Percentiles rank a stretch among this genome's conserved stretches.
phyloP scores from a whole-genome alignment of 2,888 invertebrate species.

The Caenorhabditis sp. region DNA sequence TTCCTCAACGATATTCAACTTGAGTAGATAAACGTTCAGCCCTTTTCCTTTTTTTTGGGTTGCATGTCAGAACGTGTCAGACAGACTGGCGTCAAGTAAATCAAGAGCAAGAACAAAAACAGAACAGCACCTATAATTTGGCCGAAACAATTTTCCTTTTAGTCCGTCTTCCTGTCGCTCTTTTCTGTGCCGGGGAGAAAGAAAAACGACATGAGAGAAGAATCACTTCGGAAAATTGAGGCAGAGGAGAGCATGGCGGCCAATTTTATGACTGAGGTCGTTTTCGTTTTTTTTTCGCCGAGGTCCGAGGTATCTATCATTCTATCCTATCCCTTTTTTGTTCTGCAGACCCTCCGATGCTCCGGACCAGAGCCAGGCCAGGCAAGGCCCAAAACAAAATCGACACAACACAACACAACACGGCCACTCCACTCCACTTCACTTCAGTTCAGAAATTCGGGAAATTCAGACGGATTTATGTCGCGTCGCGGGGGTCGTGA shows the following conservation, averaged over 20 bases:
- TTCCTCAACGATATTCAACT: no score
- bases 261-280: conserved; percentile 6
- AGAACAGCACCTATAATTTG: conserved; percentile 42
- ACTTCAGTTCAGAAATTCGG: no score
- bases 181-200: no score
- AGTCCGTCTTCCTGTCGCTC: neutral
- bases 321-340: conserved; percentile 8
- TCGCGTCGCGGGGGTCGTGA: neutral
- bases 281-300: neutral
- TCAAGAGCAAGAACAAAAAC: no score
- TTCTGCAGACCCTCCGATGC: neutral
- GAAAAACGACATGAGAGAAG: conserved; percentile 2
- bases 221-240: conserved; percentile 18
- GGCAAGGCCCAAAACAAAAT: neutral
- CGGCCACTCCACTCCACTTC: neutral
- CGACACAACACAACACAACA: neutral
- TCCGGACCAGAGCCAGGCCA: neutral
- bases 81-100: no score
- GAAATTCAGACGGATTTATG: conserved; percentile 5
- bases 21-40: conserved; percentile 10
- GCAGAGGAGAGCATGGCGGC: conserved; percentile 1
- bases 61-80: conserved; percentile 17
- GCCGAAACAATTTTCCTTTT: conserved; percentile 25
- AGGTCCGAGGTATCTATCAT: conserved; percentile 13
- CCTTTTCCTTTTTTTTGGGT: conserved; percentile 12